phyloP scores from a whole-genome alignment of 2,888 invertebrate species.

The Furcula furcula region DNA sequence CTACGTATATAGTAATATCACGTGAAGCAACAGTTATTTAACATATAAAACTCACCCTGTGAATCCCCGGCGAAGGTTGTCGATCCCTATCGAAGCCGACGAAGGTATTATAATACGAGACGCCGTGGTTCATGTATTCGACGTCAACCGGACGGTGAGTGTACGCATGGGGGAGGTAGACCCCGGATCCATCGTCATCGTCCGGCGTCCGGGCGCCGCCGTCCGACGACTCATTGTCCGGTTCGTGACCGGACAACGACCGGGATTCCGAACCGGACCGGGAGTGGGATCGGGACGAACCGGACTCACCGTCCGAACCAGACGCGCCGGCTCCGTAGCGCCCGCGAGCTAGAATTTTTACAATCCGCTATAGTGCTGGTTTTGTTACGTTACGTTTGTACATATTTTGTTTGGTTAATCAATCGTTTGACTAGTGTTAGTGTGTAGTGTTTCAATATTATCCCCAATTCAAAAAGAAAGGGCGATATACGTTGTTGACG shows the following conservation, averaged over 20 bases:
- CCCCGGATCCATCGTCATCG: slow-evolving; percentile 84
- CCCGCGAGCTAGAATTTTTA: slow-evolving; percentile 87
- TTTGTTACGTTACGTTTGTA: too few relatives aligned
- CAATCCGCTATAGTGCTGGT: too few relatives aligned
- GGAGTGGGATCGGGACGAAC: slow-evolving; percentile 86
- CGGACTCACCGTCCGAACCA: slow-evolving; percentile 83
- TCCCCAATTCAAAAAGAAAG: too few relatives aligned
- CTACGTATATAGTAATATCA: too few relatives aligned
- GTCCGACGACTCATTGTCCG: slow-evolving; percentile 89
- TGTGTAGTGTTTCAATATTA: too few relatives aligned
- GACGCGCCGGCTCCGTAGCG: slow-evolving; percentile 84
- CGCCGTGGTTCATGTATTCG: slow-evolving; percentile 80
- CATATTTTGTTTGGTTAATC: too few relatives aligned
- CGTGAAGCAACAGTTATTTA: too few relatives aligned
- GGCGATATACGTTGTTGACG: too few relatives aligned
- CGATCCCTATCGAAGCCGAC: slow-evolving; percentile 80
- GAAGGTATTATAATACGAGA: slow-evolving; percentile 83
- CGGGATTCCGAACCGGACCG: slow-evolving; percentile 84
- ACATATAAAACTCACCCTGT: slow-evolving; percentile 64
- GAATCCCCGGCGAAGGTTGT: slow-evolving; percentile 67
- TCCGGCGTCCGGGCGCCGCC: slow-evolving; percentile 85
- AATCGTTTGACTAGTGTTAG: too few relatives aligned
- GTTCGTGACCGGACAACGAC: slow-evolving; percentile 87
- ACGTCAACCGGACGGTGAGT: slow-evolving; percentile 59
- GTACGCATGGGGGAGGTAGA: slow-evolving; percentile 85